Evolutionary conservation across 2,797 vertebrate genomes (phyloP).

Genomic region (Salarias fasciatus): DNA sequence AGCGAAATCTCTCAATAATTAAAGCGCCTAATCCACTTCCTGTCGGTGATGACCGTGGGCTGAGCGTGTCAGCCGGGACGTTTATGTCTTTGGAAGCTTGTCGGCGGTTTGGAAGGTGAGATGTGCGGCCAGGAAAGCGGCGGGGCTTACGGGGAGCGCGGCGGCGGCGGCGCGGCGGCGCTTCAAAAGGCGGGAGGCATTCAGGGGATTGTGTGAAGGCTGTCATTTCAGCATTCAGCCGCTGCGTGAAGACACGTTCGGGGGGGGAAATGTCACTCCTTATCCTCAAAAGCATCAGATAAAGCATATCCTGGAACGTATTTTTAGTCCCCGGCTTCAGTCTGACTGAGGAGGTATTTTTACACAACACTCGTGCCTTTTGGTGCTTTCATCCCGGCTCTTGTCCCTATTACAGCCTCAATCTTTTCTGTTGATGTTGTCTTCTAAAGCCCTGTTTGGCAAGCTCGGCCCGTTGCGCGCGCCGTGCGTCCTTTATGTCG

Average conservation of each 20-base stretch:
- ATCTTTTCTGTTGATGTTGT: constrained; percentile 13
- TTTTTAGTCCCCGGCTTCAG: constrained; percentile 29
- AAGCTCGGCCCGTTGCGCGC: constrained; percentile 1
- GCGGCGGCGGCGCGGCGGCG: too few relatives aligned
- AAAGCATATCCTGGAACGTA: constrained; percentile 33
- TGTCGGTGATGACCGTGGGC: constrained; percentile 73
- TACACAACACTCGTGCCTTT: constrained; percentile 1
- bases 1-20: constrained; percentile 75
- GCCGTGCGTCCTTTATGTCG: not conserved
- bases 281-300: constrained; percentile 47
- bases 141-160: constrained; percentile 23
- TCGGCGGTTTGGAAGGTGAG: constrained; percentile 50
- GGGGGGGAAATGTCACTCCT: constrained; percentile 25
- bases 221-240: constrained; percentile 51
- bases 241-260: constrained; percentile 17
- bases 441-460: constrained; percentile 13
- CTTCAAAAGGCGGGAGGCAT: constrained; percentile 29
- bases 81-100: constrained; percentile 67
- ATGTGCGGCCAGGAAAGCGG: constrained; percentile 49
- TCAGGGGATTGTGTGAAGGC: constrained; percentile 46
- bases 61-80: constrained; percentile 63
- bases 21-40: constrained; percentile 78
- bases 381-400: constrained; percentile 11
- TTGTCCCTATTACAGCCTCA: constrained; percentile 22
- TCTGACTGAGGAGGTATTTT: constrained; percentile 47